A percentile compares a stretch with the other conserved stretches of the same genome.
Evolutionary conservation across 2,113 vertebrate genomes (phyloP).

Genomic region (Callorhinus ursinus): DNA sequence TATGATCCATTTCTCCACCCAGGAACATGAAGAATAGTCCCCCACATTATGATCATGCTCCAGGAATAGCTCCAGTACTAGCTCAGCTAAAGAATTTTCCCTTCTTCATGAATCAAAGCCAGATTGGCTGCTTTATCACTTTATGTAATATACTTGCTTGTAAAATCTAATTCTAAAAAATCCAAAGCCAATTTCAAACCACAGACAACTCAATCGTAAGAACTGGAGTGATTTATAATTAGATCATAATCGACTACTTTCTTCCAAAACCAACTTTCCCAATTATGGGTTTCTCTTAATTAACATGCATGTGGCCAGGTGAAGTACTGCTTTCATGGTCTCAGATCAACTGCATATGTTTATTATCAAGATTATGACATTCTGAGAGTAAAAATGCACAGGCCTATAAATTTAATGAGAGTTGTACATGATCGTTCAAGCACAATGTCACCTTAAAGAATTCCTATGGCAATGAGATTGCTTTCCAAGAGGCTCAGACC

Average conservation of each 20-base stretch:
- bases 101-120: constrained; percentile 18
- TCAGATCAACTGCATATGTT: background rate
- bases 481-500: constrained; percentile 5
- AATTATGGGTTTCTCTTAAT: background rate
- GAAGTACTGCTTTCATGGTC: background rate
- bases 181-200: constrained; percentile 27
- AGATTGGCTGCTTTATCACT: constrained; percentile 26
- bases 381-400: constrained; percentile 2
- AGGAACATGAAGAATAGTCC: background rate
- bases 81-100: background rate
- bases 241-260: background rate
- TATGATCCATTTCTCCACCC: background rate
- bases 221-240: background rate
- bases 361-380: constrained; percentile 1
- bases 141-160: background rate
- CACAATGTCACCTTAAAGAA: background rate
- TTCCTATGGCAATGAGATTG: background rate
- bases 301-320: background rate
- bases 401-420: background rate
- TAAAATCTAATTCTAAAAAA: constrained; percentile 50
- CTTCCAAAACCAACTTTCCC: background rate
- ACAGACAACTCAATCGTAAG: background rate
- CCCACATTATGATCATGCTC: background rate
- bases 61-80: background rate
- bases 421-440: background rate